Evolutionary conservation across 1,140 invertebrate species (phyloP).

Genomic region (Heliothis subflexa): DNA sequence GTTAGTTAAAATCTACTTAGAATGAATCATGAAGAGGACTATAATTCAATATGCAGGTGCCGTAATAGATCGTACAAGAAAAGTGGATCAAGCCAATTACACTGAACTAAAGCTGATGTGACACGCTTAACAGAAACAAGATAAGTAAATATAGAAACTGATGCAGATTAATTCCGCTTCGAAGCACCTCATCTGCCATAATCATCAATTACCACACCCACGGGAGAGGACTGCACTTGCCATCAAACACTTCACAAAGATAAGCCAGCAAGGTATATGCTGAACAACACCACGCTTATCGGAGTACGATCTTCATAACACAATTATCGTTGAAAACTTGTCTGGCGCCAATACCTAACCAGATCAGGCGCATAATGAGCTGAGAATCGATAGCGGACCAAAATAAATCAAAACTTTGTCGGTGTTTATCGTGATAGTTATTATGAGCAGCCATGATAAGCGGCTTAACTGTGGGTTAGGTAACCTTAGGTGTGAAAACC

Average conservation of each 20-base stretch:
- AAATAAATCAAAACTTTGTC: conserved; percentile 43
- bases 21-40: too few relatives aligned
- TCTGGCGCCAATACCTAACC: conserved; percentile 29
- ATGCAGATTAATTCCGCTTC: background rate
- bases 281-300: conserved; percentile 19
- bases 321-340: conserved; percentile 31
- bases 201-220: conserved; percentile 7
- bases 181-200: background rate
- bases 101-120: too few relatives aligned
- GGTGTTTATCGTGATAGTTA: conserved; percentile 38
- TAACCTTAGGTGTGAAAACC: conserved; percentile 64
- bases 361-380: conserved; percentile 25
- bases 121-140: too few relatives aligned
- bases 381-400: conserved; percentile 28
- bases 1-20: too few relatives aligned
- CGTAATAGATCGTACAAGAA: too few relatives aligned
- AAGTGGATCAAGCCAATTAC: too few relatives aligned
- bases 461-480: conserved; percentile 61
- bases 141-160: background rate
- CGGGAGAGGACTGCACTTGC: background rate
- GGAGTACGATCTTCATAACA: conserved; percentile 17
- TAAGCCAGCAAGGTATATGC: conserved; percentile 21
- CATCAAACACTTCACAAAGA: conserved; percentile 3
- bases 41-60: too few relatives aligned
- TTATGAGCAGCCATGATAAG: conserved; percentile 56